A percentile compares a stretch with the other conserved stretches of the same genome.
phyloP scores from a whole-genome alignment of 2,888 invertebrate species.

The Cataglyphis cursor region DNA sequence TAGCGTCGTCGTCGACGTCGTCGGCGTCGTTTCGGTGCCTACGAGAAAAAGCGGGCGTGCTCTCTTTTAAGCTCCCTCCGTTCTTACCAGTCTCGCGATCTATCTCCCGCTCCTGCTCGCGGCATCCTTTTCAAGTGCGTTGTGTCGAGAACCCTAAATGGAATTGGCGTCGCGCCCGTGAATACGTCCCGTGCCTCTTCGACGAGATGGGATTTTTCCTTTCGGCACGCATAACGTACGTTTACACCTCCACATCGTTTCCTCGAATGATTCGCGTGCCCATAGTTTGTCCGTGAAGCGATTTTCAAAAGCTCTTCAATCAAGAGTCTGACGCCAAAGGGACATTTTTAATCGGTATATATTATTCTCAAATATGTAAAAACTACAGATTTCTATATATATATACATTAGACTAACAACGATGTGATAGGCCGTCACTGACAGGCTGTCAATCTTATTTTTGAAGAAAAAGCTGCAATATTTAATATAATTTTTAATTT shows the following conservation, averaged over 20 bases:
- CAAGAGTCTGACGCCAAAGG: not conserved
- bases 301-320: not conserved
- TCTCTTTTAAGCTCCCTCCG: constrained; percentile 48
- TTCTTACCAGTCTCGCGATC: constrained; percentile 17
- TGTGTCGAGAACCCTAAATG: constrained; percentile 69
- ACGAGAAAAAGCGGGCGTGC: constrained; percentile 58
- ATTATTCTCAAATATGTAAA: not conserved
- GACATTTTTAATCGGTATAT: not conserved
- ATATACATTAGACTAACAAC: too few relatives aligned
- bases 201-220: constrained; percentile 72
- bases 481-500: too few relatives aligned
- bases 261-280: constrained; percentile 46
- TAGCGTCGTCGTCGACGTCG: constrained; percentile 39
- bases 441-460: too few relatives aligned
- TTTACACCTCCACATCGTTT: constrained; percentile 56
- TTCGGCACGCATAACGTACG: constrained; percentile 63
- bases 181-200: constrained; percentile 67
- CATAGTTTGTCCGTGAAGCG: constrained; percentile 50
- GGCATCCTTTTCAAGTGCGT: constrained; percentile 60
- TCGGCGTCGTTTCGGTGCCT: constrained; percentile 32
- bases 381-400: too few relatives aligned
- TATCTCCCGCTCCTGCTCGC: constrained; percentile 30
- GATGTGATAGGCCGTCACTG: too few relatives aligned
- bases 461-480: too few relatives aligned
- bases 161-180: constrained; percentile 74